Conservation (phyloP, 2,113 vertebrate genomes). For the Psammodynastes pulverulentus region DNA sequence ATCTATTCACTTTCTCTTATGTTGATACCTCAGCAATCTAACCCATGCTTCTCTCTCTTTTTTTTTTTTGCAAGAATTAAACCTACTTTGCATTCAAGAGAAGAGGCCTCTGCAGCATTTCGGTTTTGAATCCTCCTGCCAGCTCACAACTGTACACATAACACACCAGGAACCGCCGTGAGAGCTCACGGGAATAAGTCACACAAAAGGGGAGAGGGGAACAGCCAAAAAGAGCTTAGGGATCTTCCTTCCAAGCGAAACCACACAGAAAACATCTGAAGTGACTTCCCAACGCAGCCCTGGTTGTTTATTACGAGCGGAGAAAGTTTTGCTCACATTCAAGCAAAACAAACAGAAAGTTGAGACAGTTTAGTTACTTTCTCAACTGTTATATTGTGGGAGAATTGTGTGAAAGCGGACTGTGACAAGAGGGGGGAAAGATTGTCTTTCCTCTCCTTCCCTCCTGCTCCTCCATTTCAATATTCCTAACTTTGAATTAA, state of each 20-base stretch:
- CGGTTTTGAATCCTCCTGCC: neutral
- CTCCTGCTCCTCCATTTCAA: neutral
- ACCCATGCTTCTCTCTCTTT: too few relatives aligned
- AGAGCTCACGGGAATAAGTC: neutral
- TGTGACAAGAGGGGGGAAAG: neutral
- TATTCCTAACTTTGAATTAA: neutral
- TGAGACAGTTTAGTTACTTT: neutral
- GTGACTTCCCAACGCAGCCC: neutral
- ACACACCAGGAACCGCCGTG: accelerated
- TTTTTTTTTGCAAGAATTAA: too few relatives aligned
- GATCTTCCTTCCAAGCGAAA: neutral
- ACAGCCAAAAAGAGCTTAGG: neutral
- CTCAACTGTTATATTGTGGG: neutral
- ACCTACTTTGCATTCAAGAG: too few relatives aligned
- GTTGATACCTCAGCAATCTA: too few relatives aligned
- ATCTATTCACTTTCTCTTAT: too few relatives aligned
- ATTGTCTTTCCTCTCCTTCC: neutral
- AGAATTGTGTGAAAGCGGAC: neutral
- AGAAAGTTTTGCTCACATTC: neutral
- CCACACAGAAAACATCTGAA: neutral
- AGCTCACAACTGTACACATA: neutral
- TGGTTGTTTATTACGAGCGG: neutral
- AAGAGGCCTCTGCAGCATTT: too few relatives aligned
- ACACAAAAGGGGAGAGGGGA: neutral
- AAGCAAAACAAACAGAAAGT: neutral